A percentile compares a stretch with the other conserved stretches of the same genome.
Conservation (phyloP, 2,113 vertebrate species). For the Zingel zingel region DNA sequence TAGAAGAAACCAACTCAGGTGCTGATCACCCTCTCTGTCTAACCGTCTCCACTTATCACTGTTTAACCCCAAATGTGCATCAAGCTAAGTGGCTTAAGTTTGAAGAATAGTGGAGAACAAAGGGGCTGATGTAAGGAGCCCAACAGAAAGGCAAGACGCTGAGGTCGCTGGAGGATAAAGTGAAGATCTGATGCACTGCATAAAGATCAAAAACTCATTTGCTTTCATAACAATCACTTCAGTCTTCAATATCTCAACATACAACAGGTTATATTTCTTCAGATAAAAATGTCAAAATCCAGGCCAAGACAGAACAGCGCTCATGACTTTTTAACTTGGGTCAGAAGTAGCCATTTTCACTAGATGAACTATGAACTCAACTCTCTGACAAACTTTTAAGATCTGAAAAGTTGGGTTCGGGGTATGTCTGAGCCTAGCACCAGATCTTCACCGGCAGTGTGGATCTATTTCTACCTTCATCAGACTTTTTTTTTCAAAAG, state of each 20-base stretch:
- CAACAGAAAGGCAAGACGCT: background rate
- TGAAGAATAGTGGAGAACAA: slow-evolving; percentile 26
- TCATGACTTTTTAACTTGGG: slow-evolving; percentile 23
- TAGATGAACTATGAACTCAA: slow-evolving; percentile 20
- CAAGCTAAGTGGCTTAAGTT: slow-evolving; percentile 30
- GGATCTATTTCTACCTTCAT: slow-evolving; percentile 41
- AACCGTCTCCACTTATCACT: slow-evolving; percentile 39
- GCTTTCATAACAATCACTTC: background rate
- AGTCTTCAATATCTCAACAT: background rate
- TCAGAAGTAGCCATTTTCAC: slow-evolving; percentile 9
- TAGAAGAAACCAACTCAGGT: slow-evolving; percentile 12
- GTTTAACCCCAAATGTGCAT: slow-evolving; percentile 11
- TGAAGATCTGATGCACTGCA: background rate
- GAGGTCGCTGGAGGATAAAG: background rate
- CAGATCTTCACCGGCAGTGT: background rate
- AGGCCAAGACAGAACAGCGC: background rate
- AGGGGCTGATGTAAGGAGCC: slow-evolving; percentile 21
- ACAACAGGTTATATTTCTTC: background rate
- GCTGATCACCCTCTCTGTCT: slow-evolving; percentile 24
- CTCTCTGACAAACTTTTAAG: slow-evolving; percentile 34
- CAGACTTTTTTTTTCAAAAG: slow-evolving; percentile 59
- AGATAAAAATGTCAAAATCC: background rate
- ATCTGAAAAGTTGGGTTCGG: slow-evolving; percentile 32
- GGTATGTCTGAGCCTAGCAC: background rate
- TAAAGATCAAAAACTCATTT: background rate